Base-by-base conservation (phyloP, 1,140 invertebrate species). In the Melanaphis sacchari region DNA sequence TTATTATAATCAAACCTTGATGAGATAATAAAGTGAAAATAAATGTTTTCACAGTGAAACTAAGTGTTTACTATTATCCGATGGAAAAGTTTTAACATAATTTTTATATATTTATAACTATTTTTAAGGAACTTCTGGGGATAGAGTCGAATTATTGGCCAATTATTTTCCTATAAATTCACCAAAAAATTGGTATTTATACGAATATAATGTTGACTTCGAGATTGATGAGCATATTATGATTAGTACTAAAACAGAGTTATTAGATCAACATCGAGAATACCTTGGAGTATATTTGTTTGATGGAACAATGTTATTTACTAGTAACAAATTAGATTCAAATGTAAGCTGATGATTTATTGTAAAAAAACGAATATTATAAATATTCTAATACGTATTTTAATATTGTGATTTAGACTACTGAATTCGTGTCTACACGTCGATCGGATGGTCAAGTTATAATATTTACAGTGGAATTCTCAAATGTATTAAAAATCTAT, bases 131-230 rank as follows among this genome's bases (percentile, higher is more conserved):
- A 36, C 21, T 36, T 38, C 18, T 8, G n/a, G n/a, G 43, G 87
- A 24, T 46, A 52, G 24, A 3, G 46, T 89, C 6, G 22, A 52
- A 4, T 40, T 54, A 46, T 38, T 89, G 3, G 95, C 97, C 0
- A 99, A 99, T 95, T 98, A 97, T 94, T 98, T 98, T 94, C 95
- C 96, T 22, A 94, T 99, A 2, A 91, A 96, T 7, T 96, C 96
- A 0, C 95, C 95, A 1, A 96, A 97, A 0, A 95, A 97, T 85
- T 98, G 97, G 97, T 95, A 96, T 54, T 95, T 99, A 0, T 97
- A 97, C 92, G 97, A 98, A 94, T 99, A 99, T 95, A 96, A 96
- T 93, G 98, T 99, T 0, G 97, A 97, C 94, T 97, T 98, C 94
- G 94, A 95, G 0, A 98, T 98, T 0, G 96, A 97, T 15, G 96